Conservation (phyloP, 2,113 vertebrate species). For the Orcinus orca region DNA sequence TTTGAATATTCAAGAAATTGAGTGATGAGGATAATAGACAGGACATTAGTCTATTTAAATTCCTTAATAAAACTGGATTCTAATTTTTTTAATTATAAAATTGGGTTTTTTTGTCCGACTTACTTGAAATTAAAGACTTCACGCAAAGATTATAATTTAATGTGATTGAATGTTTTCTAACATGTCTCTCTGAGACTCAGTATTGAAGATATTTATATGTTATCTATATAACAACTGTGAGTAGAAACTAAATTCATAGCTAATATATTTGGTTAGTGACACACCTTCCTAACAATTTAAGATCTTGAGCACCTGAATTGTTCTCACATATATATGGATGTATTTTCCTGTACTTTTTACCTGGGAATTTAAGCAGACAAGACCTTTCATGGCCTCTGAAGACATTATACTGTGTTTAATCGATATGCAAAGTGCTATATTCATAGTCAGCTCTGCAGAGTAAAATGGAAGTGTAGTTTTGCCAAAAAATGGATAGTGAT, state of each 20-base stretch:
- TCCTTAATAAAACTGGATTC: background rate
- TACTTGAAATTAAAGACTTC: background rate
- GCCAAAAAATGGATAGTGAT: background rate
- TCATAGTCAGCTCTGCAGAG: background rate
- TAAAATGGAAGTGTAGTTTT: background rate
- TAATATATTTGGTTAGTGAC: background rate
- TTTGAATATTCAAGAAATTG: background rate
- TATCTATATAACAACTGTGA: background rate
- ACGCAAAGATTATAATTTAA: background rate
- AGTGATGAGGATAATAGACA: background rate
- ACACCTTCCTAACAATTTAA: background rate
- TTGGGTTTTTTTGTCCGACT: background rate
- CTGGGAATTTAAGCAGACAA: background rate
- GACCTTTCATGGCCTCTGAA: background rate
- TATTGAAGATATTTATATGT: background rate
- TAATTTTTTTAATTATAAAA: background rate
- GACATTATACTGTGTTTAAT: background rate
- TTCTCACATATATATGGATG: background rate
- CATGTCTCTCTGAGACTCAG: background rate
- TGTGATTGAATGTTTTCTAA: background rate
- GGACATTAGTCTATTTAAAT: background rate
- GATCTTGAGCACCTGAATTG: background rate
- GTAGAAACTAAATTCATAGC: background rate
- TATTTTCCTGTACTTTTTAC: background rate
- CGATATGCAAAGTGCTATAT: background rate